Conservation (phyloP, 2,888 invertebrate species). For the Cephus nigrinus region DNA sequence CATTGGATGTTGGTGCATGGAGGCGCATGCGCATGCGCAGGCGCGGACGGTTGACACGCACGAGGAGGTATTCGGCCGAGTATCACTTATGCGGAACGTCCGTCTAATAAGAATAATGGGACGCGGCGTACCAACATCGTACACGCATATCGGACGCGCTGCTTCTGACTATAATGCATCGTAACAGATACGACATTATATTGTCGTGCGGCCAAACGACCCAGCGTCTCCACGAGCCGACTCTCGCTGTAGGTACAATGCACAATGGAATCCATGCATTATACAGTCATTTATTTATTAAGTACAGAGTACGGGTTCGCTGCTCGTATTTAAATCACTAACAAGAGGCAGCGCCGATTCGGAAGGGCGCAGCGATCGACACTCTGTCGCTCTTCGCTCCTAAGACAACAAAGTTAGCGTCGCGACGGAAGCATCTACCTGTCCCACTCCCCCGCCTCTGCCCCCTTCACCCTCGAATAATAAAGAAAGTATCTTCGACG, state of each 20-base stretch:
- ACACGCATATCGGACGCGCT: constrained; percentile 16
- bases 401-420: no score
- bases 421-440: no score
- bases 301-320: constrained; percentile 19
- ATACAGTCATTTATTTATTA: constrained; percentile 47
- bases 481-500: no score
- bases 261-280: constrained; percentile 45
- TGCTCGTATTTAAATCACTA: constrained; percentile 30
- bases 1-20: no score
- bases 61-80: neutral
- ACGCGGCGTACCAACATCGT: neutral
- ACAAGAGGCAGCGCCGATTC: constrained; percentile 11
- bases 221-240: neutral
- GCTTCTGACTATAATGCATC: constrained; percentile 30
- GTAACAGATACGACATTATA: constrained; percentile 42
- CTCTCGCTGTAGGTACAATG: constrained; percentile 33
- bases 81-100: constrained; percentile 1
- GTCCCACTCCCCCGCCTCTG: no score
- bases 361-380: neutral
- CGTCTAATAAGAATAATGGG: constrained; percentile 8
- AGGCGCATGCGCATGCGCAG: neutral
- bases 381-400: neutral
- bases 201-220: constrained; percentile 24
- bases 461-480: no score
- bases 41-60: constrained; percentile 3